These are phyloP conservation scores for Mizuhopecten yessoensis DNA, from an alignment of 1,140 invertebrate species.

Conservation along the genomic window DNA sequence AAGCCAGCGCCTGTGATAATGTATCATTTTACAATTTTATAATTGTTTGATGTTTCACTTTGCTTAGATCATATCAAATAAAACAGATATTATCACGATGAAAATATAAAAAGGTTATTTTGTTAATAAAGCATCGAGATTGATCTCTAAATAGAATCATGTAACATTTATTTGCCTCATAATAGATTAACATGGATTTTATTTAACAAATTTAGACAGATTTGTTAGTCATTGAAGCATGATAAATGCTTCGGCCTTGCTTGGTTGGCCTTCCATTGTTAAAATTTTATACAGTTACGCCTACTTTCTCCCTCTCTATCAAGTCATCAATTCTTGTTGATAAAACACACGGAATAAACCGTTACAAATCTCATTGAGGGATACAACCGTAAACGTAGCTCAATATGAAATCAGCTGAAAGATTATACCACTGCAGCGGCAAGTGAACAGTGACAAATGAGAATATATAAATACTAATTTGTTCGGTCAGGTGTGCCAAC, in stretches of 20 bases:
- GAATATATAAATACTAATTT: conserved; percentile 40
- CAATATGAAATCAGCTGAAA: conserved; percentile 13
- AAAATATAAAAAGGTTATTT: conserved; percentile 13
- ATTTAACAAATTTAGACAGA: conserved; percentile 40
- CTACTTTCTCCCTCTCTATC: background rate
- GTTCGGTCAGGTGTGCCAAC: conserved; percentile 21
- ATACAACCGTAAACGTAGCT: background rate
- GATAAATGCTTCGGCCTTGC: background rate
- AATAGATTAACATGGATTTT: conserved; percentile 40
- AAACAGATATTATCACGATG: background rate
- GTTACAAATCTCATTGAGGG: conserved; percentile 24
- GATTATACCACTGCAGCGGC: background rate
- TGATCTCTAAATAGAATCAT: conserved; percentile 1
- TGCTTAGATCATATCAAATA: background rate
- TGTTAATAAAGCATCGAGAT: background rate
- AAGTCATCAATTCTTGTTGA: conserved; percentile 21
- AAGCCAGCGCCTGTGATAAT: background rate
- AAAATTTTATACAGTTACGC: background rate
- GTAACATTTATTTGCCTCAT: conserved; percentile 7
- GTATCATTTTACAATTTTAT: background rate
- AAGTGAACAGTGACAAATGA: conserved; percentile 19
- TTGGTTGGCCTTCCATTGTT: conserved; percentile 25
- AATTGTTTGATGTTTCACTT: background rate
- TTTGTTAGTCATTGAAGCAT: background rate
- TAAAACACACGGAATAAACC: background rate